Conservation (phyloP, 2,797 vertebrate species). For the Phoebastria nigripes region DNA sequence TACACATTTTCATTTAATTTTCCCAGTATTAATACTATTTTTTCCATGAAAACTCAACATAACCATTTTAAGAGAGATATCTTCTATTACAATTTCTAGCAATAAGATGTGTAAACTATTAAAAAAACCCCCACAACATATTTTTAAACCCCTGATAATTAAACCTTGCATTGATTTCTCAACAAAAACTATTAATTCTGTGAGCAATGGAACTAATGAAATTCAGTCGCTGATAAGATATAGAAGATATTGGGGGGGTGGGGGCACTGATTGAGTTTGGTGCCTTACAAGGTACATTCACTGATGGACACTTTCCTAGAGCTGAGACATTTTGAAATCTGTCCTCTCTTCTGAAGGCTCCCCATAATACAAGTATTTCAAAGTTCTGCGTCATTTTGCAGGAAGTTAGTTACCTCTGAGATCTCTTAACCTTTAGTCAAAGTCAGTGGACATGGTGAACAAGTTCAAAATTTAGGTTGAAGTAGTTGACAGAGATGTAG, state of each 20-base stretch:
- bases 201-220: neutral
- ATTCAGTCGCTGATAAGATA: neutral
- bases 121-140: neutral
- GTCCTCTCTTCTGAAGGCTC: neutral
- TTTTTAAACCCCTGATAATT: neutral
- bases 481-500: neutral
- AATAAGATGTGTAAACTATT: neutral
- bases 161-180: neutral
- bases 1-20: slow-evolving; percentile 25
- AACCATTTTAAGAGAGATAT: neutral
- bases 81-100: neutral
- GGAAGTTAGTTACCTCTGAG: neutral
- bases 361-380: neutral
- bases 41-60: neutral
- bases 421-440: neutral
- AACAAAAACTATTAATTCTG: neutral
- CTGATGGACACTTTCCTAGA: neutral
- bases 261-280: neutral
- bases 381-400: neutral
- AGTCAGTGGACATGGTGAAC: neutral
- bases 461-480: neutral
- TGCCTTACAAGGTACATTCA: neutral
- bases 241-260: neutral
- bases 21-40: neutral
- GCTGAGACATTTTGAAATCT: neutral